Evolutionary conservation across 2,113 vertebrate genomes (phyloP).

Genomic region (Eudyptes chrysolophus): DNA sequence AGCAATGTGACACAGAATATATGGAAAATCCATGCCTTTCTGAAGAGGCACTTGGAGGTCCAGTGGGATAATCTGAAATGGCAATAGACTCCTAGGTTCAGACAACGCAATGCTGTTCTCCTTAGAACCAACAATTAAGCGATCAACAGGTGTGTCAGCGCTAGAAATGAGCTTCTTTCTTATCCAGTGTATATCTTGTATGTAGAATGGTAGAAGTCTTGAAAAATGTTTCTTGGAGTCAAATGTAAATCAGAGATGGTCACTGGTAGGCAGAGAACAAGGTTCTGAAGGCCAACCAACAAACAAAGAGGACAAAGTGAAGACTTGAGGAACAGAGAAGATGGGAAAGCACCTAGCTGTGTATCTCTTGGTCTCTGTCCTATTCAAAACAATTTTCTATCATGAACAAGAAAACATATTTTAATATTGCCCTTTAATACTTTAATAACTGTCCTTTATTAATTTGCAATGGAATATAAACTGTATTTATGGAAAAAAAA

Average conservation of each 20-base stretch:
- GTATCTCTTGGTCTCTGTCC: not conserved
- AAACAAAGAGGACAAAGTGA: not conserved
- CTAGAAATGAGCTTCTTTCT: not conserved
- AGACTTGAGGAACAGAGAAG: not conserved
- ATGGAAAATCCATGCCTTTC: not conserved
- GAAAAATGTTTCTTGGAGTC: not conserved
- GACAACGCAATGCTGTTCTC: not conserved
- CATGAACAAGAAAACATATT: not conserved
- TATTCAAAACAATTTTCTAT: not conserved
- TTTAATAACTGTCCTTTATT: not conserved
- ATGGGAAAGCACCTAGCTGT: not conserved
- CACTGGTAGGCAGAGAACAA: not conserved
- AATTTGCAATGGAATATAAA: not conserved
- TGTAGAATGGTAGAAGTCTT: not conserved
- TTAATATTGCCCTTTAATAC: not conserved
- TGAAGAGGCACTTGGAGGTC: not conserved
- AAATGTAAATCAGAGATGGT: not conserved
- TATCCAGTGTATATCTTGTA: not conserved
- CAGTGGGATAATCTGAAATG: not conserved
- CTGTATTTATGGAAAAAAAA: not conserved
- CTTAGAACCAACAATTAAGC: not conserved
- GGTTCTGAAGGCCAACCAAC: not conserved
- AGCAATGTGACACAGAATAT: not conserved
- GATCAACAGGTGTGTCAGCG: not conserved
- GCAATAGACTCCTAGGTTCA: not conserved